These are phyloP conservation scores for Phrynocephalus versicolor DNA, from an alignment of 2,113 vertebrate genomes.

Conservation along the genomic window DNA sequence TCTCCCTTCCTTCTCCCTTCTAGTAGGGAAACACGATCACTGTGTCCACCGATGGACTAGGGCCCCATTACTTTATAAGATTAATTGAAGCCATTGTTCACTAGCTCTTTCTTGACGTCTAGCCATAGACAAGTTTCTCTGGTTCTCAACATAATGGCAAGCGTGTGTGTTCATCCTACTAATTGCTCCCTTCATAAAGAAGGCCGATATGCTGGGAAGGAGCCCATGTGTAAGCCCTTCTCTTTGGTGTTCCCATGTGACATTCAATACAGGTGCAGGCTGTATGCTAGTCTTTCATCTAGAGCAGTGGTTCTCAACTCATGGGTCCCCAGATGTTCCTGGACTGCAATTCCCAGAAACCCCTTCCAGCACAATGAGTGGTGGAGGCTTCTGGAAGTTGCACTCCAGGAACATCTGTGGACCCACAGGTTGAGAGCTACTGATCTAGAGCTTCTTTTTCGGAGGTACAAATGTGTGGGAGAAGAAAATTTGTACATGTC, in stretches of 20 bases:
- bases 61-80: neutral
- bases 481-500: too few relatives aligned
- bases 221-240: neutral
- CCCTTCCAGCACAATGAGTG: too few relatives aligned
- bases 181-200: neutral
- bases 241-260: neutral
- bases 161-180: neutral
- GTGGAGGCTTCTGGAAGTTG: too few relatives aligned
- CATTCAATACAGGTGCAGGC: neutral
- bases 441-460: neutral
- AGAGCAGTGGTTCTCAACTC: too few relatives aligned
- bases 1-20: neutral
- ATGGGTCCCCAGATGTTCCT: too few relatives aligned
- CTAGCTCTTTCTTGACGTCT: neutral
- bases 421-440: too few relatives aligned
- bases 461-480: too few relatives aligned
- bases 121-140: neutral
- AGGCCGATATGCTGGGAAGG: neutral
- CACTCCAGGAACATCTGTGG: too few relatives aligned
- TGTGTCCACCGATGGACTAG: neutral
- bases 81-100: neutral
- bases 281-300: neutral
- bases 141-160: neutral
- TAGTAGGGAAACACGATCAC: neutral
- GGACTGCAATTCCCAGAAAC: too few relatives aligned